Conservation (phyloP, 2,888 invertebrate genomes). For the Leuctra nigra region DNA sequence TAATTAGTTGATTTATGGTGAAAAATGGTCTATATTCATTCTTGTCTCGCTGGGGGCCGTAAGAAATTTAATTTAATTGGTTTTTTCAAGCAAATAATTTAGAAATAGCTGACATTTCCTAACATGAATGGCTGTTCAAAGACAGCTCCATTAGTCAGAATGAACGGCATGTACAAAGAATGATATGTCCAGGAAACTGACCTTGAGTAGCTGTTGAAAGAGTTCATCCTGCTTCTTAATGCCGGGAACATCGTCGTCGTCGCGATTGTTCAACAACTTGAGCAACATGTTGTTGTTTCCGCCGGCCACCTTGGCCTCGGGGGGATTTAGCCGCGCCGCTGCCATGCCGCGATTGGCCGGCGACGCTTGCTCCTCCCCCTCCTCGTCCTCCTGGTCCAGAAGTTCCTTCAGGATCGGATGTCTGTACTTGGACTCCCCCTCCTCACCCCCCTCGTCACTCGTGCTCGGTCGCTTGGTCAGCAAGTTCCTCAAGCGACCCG, state of each 20-base stretch:
- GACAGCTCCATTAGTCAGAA: too few relatives aligned
- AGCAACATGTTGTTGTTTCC: slow-evolving; percentile 54
- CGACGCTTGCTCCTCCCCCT: slow-evolving; percentile 33
- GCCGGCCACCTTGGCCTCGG: slow-evolving; percentile 32
- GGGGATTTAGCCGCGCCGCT: slow-evolving; percentile 32
- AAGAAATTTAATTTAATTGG: too few relatives aligned
- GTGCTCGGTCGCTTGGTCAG: slow-evolving; percentile 40
- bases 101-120: too few relatives aligned
- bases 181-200: too few relatives aligned
- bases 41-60: too few relatives aligned
- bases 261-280: slow-evolving; percentile 73
- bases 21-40: too few relatives aligned
- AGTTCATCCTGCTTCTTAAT: slow-evolving; percentile 55
- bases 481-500: slow-evolving; percentile 52
- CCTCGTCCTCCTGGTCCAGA: slow-evolving; percentile 59
- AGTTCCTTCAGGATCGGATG: slow-evolving; percentile 52
- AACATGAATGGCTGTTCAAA: too few relatives aligned
- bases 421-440: slow-evolving; percentile 39
- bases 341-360: slow-evolving; percentile 7
- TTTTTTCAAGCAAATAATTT: too few relatives aligned
- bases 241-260: slow-evolving; percentile 43
- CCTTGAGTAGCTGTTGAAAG: slow-evolving; percentile 54
- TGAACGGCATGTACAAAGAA: too few relatives aligned
- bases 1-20: too few relatives aligned
- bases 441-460: slow-evolving; percentile 29